Evolutionary conservation across 2,888 invertebrate species (phyloP).

Genomic region (Unio pictorum): DNA sequence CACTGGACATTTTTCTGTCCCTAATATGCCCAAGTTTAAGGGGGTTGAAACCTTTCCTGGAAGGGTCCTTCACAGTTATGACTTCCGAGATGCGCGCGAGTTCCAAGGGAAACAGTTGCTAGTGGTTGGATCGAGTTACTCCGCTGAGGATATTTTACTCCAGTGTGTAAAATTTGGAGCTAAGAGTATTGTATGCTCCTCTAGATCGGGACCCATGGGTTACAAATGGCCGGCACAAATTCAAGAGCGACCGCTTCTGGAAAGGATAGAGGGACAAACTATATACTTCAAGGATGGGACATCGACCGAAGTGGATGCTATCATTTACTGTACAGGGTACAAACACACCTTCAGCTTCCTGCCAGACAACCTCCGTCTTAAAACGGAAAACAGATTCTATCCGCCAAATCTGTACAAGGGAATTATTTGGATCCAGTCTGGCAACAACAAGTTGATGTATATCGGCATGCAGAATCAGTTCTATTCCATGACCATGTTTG

Average conservation of each 20-base stretch:
- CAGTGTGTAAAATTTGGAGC: slow-evolving; percentile 16
- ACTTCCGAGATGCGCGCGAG: slow-evolving; percentile 19
- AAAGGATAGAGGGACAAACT: slow-evolving; percentile 4
- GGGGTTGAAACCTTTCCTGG: slow-evolving; percentile 25
- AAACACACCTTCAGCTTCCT: slow-evolving; percentile 12
- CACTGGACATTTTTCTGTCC: slow-evolving; percentile 18
- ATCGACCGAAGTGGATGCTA: no score
- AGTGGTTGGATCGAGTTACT: slow-evolving; percentile 17
- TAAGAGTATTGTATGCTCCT: slow-evolving; percentile 12
- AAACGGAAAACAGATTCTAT: slow-evolving; percentile 3
- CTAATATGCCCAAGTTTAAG: slow-evolving; percentile 18
- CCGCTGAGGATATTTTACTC: slow-evolving; percentile 18
- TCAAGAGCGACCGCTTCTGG: slow-evolving; percentile 11
- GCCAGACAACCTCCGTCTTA: slow-evolving; percentile 7
- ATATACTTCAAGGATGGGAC: slow-evolving; percentile 6
- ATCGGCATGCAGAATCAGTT: slow-evolving; percentile 25
- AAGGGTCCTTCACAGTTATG: slow-evolving; percentile 22
- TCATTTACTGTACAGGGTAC: slow-evolving; percentile 3
- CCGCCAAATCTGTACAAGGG: slow-evolving; percentile 14
- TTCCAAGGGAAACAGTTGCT: slow-evolving; percentile 9
- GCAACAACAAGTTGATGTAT: slow-evolving; percentile 27
- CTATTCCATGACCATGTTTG: slow-evolving; percentile 33
- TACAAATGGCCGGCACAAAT: slow-evolving; percentile 15
- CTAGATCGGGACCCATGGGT: slow-evolving; percentile 24
- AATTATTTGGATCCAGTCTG: slow-evolving; percentile 18